Evolutionary conservation across 2,888 invertebrate species (phyloP), one percentile per base, ranked within the genome.

Genomic region (Andrena praecox): DNA sequence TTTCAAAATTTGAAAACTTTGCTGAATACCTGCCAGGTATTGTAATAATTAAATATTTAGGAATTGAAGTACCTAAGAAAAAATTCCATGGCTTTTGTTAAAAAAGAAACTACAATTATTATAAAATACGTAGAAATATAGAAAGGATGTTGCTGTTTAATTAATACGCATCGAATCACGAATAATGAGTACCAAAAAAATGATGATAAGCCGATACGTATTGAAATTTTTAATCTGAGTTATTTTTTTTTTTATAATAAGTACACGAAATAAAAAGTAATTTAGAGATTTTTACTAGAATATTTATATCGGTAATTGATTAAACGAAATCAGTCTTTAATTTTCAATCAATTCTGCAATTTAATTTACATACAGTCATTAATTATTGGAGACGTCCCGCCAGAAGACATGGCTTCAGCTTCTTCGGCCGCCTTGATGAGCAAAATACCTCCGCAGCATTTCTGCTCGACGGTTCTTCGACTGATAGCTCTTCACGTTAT

Each of bases 391-490:
- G 98, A 98, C 81, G 96, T 95, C 69, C 95, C 95, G 16, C 95
- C 96, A 3, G 97, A 97, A 90, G 97, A 97, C 87, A 95, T 97
- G 27, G 97, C 97, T 35, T 97, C 97, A 48, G 97, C 98, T 24
- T 97, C 93, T 5, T 91, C 97, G 0, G 97, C 97, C 20, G 98
- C 98, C 12, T 94, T 98, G 31, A 97, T 98, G 97, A 97, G 97
- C 77, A 98, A 98, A 94, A 97, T 98, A 79, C 99, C 99, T 1
- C 99, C 99, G 48, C 97, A 97, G 68, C 97, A 98, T 91, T 99
- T 99, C 94, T 99, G 98, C 93, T 98, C 99, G 42, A 98, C 98
- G 63, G 99, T 99, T n/a, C 97, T 99, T 60, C 96, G 99, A 84
- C 95, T 99, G 62, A 97, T 99, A 76, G 98, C 99, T 0, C 95